Evolutionary conservation across 1,140 invertebrate genomes (phyloP).

Genomic region (Octopus sinensis): DNA sequence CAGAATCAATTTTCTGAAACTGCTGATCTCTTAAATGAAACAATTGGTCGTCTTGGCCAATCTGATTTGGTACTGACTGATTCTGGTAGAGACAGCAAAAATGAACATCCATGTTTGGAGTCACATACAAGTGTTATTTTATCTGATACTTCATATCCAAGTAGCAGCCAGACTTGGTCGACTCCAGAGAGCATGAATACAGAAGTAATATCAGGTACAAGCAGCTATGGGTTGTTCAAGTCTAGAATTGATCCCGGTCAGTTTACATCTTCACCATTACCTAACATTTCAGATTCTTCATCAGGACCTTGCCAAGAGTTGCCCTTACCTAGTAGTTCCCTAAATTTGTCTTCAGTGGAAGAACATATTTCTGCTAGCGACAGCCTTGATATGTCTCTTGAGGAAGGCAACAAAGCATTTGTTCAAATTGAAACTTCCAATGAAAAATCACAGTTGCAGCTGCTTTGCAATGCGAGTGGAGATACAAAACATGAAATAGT

Average conservation of each 20-base stretch:
- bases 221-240: background rate
- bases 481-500: too few species aligned
- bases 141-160: background rate
- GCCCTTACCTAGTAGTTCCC: background rate
- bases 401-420: background rate
- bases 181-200: background rate
- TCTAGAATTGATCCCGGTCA: background rate
- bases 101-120: background rate
- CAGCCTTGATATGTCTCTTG: background rate
- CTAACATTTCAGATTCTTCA: background rate
- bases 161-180: background rate
- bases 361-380: background rate
- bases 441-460: background rate
- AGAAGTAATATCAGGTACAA: background rate
- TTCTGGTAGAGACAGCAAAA: background rate
- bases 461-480: background rate
- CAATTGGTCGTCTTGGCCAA: background rate
- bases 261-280: background rate
- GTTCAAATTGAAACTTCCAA: background rate
- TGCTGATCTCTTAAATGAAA: background rate
- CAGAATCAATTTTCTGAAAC: background rate
- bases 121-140: background rate
- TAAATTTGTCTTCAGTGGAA: background rate
- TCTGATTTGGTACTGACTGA: background rate
- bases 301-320: background rate